Evolutionary conservation across 2,797 vertebrate species (phyloP), one percentile per base, ranked within the genome.

Genomic region (Chelidonichthys spinosus): DNA sequence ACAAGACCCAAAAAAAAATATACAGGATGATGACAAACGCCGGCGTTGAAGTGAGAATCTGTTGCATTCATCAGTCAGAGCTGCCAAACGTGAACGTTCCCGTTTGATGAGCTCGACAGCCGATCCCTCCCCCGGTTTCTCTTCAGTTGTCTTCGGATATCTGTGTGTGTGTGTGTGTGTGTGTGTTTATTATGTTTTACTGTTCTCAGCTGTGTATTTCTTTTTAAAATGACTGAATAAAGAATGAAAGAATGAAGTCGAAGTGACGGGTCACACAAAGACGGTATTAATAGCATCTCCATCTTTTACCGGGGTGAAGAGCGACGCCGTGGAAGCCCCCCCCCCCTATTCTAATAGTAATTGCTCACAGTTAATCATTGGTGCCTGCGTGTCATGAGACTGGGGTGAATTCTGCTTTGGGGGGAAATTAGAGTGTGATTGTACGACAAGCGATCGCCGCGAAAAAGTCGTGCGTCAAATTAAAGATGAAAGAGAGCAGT

Each of bases 361-460:
- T 92, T 90, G 91, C 87, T 91, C 83, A 92, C 74, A 89, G 90
- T 92, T 93, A 93, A 93, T 93, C 92, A 93, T 91, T 85, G 86
- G 70, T 89, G 85, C 82, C 84, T 84, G 71, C 13, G 87, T 73
- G 84, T 87, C 92, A 87, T 87, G 92, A 93, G 92, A 92, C 89
- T 81, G 81, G 76, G 25, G 83, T 79, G 71, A 69, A 87, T 87
- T 84, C 87, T 40, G 91, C 92, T 93, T 91, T 84, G 78, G 89
- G 92, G 89, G 84, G 25, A 86, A 91, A 88, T 88, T 86, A 85
- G 83, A 90, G 61, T 90, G 90, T 92, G 91, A 92, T 92, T 93
- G 89, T 91, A 90, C 71, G 84, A 85, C 76, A 72, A 25, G 85
- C 86, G 36, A 88, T 90, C 59, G 81, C 54, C 81, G 50, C 83